These are phyloP conservation scores for Pocillopora verrucosa DNA, from an alignment of 64 coral and sea anemone species.

Conservation along the genomic window DNA sequence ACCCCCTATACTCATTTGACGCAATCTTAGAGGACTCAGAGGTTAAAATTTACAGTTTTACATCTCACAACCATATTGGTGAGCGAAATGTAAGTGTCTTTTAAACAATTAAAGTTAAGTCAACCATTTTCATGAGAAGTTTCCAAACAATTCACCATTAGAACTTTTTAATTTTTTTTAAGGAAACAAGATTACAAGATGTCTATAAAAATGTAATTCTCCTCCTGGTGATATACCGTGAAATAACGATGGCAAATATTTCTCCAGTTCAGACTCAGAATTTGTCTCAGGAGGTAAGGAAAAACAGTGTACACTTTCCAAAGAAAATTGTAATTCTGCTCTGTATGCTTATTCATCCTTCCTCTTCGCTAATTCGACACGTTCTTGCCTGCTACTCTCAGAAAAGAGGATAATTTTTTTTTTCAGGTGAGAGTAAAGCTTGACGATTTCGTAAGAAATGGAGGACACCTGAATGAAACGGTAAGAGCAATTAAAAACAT, in stretches of 20 bases:
- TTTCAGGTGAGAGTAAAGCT: conserved; percentile 12
- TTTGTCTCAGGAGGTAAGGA: neutral
- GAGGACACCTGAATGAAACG: neutral
- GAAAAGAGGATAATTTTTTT: neutral
- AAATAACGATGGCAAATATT: conserved; percentile 20
- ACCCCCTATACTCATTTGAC: too few relatives aligned
- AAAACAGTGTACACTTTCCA: neutral
- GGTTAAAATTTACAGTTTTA: too few relatives aligned
- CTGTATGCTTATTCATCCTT: neutral
- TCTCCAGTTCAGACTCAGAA: neutral
- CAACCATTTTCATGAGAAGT: too few relatives aligned
- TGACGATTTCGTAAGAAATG: conserved; percentile 1
- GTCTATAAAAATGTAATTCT: neutral
- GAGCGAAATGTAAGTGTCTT: too few relatives aligned
- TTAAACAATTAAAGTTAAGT: too few relatives aligned
- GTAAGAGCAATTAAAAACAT: neutral
- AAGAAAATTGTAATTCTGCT: too few relatives aligned
- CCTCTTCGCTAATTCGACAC: neutral
- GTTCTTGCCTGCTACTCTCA: neutral
- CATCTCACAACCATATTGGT: too few relatives aligned
- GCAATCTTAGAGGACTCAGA: too few relatives aligned
- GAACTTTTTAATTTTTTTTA: neutral
- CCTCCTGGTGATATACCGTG: conserved; percentile 2
- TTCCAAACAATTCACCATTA: too few relatives aligned
- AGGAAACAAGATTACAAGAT: conserved; percentile 2